A percentile compares a stretch with the other conserved stretches of the same genome.
Conservation (phyloP, 2,888 invertebrate species). For the Tenthredo mesomela region DNA sequence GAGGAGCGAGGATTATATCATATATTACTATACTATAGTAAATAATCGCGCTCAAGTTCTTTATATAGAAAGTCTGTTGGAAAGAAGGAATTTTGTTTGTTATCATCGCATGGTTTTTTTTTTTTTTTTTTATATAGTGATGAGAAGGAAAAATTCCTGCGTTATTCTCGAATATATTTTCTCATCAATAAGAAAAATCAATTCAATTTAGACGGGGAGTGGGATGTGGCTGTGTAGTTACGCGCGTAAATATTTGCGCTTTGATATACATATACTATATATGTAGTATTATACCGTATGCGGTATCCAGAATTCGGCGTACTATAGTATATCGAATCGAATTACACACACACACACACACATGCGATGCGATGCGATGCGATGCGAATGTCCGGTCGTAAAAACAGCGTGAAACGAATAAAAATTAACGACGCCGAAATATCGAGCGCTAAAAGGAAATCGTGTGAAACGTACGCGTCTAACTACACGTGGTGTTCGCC, state of each 20-base stretch:
- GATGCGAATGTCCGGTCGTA: constrained; percentile 42
- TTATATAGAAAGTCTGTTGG: neutral
- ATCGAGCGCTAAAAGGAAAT: constrained; percentile 23
- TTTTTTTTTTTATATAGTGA: neutral
- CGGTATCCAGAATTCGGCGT: neutral
- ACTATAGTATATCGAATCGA: constrained; percentile 32
- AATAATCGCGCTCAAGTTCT: neutral
- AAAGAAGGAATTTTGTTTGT: constrained; percentile 5
- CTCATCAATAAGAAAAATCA: constrained; percentile 26
- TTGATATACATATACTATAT: neutral
- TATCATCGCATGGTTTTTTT: neutral
- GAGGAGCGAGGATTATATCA: neutral
- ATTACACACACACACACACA: neutral
- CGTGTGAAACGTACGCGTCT: neutral
- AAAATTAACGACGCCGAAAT: constrained; percentile 28
- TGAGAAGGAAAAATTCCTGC: neutral
- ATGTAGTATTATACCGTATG: neutral
- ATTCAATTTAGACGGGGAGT: neutral
- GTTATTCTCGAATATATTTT: neutral
- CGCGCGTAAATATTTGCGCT: constrained; percentile 12
- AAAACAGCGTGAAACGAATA: constrained; percentile 39
- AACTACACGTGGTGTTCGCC: neutral
- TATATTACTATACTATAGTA: constrained; percentile 2
- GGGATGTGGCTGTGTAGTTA: neutral
- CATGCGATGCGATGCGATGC: no score